A percentile compares a stretch with the other conserved stretches of the same genome.
Evolutionary conservation across 2,113 vertebrate species (phyloP).

Genomic region (Hippocampus mohnikei): DNA sequence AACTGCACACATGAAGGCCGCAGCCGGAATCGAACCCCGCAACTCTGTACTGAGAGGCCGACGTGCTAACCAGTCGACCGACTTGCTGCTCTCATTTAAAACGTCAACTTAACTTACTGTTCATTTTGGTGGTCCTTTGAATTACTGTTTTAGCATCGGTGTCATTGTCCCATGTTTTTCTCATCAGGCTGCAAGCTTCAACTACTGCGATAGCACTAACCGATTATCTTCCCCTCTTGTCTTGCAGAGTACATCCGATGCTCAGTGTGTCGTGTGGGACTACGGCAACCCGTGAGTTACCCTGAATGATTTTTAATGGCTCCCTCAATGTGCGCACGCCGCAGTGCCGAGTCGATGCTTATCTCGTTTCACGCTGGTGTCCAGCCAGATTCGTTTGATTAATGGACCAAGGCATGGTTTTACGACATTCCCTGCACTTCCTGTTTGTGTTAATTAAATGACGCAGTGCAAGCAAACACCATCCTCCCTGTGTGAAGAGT

Average conservation of each 20-base stretch:
- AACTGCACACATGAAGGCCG: no score
- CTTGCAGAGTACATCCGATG: slow-evolving; percentile 87
- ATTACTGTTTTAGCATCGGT: no score
- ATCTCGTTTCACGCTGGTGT: slow-evolving; percentile 22
- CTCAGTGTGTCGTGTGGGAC: slow-evolving; percentile 94
- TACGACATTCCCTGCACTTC: slow-evolving; percentile 46
- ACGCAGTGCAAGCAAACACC: slow-evolving; percentile 41
- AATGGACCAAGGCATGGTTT: slow-evolving; percentile 45
- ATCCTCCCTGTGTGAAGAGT: slow-evolving; percentile 35
- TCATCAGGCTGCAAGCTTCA: slow-evolving; percentile 54
- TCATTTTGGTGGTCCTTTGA: no score
- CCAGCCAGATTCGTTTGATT: slow-evolving; percentile 46
- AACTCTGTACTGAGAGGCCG: no score
- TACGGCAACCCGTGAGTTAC: slow-evolving; percentile 88
- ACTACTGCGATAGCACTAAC: slow-evolving; percentile 51
- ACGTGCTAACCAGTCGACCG: no score
- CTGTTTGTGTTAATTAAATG: slow-evolving; percentile 59
- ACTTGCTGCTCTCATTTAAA: no score
- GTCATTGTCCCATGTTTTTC: slow-evolving; percentile 17
- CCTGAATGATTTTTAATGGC: slow-evolving; percentile 25
- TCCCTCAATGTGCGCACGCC: slow-evolving; percentile 1
- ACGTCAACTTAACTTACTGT: no score
- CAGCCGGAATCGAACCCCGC: no score
- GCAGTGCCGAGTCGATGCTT: slow-evolving; percentile 21
- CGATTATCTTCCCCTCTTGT: slow-evolving; percentile 45